Evolutionary conservation across 2,888 invertebrate genomes (phyloP).

Genomic region (Leucophenga maculata): DNA sequence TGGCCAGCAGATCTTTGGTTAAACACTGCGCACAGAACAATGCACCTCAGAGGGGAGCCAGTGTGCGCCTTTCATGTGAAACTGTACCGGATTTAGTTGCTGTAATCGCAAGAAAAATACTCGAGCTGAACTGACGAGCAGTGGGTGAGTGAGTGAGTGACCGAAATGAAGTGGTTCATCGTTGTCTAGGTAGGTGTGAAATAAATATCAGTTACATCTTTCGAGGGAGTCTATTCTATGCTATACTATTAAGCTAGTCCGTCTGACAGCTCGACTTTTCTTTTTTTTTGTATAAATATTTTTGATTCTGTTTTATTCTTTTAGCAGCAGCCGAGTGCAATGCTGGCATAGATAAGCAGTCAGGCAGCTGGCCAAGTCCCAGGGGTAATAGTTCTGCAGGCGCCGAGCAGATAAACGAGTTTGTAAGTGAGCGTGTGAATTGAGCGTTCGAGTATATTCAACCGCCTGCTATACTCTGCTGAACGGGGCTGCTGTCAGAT

Average conservation of each 20-base stretch:
- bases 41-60: not conserved
- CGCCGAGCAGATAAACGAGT: not conserved
- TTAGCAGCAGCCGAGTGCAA: not conserved
- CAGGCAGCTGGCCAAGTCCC: constrained; percentile 20
- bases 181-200: constrained; percentile 20
- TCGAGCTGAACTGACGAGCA: no score
- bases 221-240: not conserved
- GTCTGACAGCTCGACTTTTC: not conserved
- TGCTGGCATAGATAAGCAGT: constrained; percentile 21
- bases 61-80: constrained; percentile 11
- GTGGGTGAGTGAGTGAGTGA: not conserved
- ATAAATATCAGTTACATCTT: constrained; percentile 26
- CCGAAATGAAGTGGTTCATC: not conserved
- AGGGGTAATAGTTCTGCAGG: constrained; percentile 4
- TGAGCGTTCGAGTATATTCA: no score
- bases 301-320: constrained; percentile 4
- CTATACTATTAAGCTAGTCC: not conserved
- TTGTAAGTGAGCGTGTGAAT: no score
- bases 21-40: not conserved
- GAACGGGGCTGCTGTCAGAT: constrained; percentile 41
- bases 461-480: not conserved
- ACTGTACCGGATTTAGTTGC: constrained; percentile 22
- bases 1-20: no score
- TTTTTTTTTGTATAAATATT: not conserved
- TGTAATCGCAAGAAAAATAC: no score